phyloP scores from a whole-genome alignment of 2,797 vertebrate species.

The Acanthis flammea region DNA sequence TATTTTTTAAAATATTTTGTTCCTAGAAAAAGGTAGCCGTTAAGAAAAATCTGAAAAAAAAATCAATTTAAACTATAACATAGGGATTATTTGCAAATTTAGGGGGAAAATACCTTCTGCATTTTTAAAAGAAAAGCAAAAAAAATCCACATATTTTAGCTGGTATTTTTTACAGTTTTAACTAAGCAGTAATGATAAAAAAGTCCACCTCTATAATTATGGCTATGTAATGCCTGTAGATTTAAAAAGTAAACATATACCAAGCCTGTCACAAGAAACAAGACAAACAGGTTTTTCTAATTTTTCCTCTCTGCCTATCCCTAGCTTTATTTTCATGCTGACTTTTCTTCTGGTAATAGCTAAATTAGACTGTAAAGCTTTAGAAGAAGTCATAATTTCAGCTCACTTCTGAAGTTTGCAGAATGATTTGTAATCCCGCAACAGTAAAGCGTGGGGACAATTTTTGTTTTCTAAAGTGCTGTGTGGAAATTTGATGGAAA shows the following conservation, averaged over 20 bases:
- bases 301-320: neutral
- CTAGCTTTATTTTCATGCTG: neutral
- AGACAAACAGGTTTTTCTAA: neutral
- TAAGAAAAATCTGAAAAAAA: neutral
- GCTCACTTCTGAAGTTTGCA: neutral
- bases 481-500: neutral
- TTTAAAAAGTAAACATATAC: neutral
- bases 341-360: neutral
- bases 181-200: neutral
- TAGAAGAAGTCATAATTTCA: neutral
- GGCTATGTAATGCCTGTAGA: neutral
- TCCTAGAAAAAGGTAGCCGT: neutral
- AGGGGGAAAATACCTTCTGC: neutral
- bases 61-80: neutral
- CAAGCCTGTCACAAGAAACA: neutral
- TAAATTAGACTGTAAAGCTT: neutral
- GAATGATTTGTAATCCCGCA: neutral
- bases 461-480: neutral
- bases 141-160: neutral
- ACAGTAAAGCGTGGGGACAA: neutral
- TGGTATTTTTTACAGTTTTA: neutral
- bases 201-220: neutral
- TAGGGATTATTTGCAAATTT: neutral
- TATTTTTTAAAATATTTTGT: neutral
- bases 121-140: neutral